phyloP scores from a whole-genome alignment of 2,113 vertebrate species.

The Cyprinodon variegatus region DNA sequence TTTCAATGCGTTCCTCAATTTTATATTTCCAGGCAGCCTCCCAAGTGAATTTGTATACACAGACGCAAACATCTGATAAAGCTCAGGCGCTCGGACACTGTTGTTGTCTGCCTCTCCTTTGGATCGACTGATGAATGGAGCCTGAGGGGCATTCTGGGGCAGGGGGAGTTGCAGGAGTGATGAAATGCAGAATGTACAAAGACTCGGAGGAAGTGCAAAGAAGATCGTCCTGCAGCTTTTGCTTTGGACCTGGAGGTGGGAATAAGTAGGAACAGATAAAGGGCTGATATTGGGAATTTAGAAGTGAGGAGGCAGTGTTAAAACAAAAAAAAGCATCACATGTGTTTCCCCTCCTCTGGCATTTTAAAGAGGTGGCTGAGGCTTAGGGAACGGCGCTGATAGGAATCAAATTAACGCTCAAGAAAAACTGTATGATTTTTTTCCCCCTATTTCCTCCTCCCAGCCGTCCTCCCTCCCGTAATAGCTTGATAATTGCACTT shows the following conservation, averaged over 20 bases:
- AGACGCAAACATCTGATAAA: constrained; percentile 25
- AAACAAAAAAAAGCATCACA: constrained; percentile 59
- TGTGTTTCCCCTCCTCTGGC: constrained; percentile 59
- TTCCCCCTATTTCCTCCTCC: constrained; percentile 74
- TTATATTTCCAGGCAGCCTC: constrained; percentile 39
- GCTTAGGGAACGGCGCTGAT: constrained; percentile 64
- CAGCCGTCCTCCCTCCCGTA: constrained; percentile 73
- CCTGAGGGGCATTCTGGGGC: constrained; percentile 57
- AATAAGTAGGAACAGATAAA: constrained; percentile 16
- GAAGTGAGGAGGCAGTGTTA: constrained; percentile 36
- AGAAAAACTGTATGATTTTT: constrained; percentile 79
- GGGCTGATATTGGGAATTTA: constrained; percentile 21
- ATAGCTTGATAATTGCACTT: constrained; percentile 87
- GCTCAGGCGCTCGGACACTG: constrained; percentile 45
- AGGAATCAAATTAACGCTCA: constrained; percentile 84
- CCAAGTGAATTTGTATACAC: constrained; percentile 9
- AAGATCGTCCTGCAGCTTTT: constrained; percentile 50
- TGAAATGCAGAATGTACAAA: constrained; percentile 59
- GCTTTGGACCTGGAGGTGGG: constrained; percentile 25
- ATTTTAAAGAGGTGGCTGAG: constrained; percentile 55
- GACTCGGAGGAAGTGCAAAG: constrained; percentile 46
- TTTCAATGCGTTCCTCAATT: background rate
- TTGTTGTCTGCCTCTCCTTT: constrained; percentile 50
- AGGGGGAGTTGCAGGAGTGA: constrained; percentile 48
- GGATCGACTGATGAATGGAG: constrained; percentile 60